Conservation (phyloP, 2,113 vertebrate genomes). For the Murina feae region DNA sequence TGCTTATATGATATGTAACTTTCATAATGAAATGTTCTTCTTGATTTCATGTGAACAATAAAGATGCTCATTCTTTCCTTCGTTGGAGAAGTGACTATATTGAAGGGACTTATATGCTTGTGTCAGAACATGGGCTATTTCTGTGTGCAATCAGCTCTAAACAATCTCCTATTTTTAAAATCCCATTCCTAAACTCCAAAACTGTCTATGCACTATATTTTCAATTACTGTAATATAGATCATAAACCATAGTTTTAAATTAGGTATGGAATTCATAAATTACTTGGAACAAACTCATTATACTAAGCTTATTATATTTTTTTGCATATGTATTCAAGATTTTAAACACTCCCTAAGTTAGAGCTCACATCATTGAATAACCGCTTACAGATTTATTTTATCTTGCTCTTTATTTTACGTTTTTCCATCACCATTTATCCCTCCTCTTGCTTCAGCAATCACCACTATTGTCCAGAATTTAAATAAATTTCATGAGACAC, state of each 20-base stretch:
- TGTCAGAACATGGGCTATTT: slow-evolving; percentile 40
- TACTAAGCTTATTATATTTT: slow-evolving; percentile 29
- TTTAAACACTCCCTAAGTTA: background rate
- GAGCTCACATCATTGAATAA: background rate
- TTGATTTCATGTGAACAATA: slow-evolving; percentile 24
- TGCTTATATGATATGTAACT: slow-evolving; percentile 2
- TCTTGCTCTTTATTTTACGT: background rate
- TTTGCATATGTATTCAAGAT: background rate
- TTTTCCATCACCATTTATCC: background rate
- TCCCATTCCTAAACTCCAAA: slow-evolving; percentile 48
- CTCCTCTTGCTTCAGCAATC: background rate
- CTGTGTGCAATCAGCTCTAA: slow-evolving; percentile 45
- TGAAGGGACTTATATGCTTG: background rate
- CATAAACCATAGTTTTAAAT: slow-evolving; percentile 52
- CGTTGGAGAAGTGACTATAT: slow-evolving; percentile 14
- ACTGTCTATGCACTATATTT: slow-evolving; percentile 55
- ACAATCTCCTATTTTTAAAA: slow-evolving; percentile 47
- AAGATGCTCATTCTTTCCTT: slow-evolving; percentile 6
- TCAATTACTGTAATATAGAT: slow-evolving; percentile 57
- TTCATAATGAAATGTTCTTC: background rate
- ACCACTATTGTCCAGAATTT: background rate
- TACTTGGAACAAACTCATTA: slow-evolving; percentile 47
- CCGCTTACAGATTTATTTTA: background rate
- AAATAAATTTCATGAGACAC: background rate
- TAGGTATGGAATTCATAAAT: slow-evolving; percentile 60